Conservation (phyloP, 2,888 invertebrate species). For the Sinhomidia bicolor region DNA sequence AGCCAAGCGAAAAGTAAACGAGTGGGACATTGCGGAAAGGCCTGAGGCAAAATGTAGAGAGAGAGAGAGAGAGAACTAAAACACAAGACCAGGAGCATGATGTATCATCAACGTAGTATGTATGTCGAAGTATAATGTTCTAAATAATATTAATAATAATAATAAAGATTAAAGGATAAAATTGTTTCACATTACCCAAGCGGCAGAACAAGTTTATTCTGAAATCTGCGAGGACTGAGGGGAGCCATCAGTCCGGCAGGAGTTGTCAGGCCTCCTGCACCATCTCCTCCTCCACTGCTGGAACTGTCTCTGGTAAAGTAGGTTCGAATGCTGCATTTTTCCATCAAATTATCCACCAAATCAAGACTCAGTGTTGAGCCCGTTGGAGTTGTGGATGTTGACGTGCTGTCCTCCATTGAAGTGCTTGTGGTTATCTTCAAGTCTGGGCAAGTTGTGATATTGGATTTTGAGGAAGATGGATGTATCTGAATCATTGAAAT, state of each 20-base stretch:
- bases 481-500: constrained; percentile 64
- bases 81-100: background rate
- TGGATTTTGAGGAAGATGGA: constrained; percentile 60
- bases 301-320: constrained; percentile 52
- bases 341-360: constrained; percentile 65
- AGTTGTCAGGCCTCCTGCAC: background rate
- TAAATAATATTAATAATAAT: background rate
- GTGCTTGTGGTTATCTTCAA: constrained; percentile 58
- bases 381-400: constrained; percentile 53
- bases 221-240: constrained; percentile 57
- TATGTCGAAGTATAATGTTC: background rate
- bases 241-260: constrained; percentile 45
- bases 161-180: constrained; percentile 2
- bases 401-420: constrained; percentile 60
- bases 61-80: background rate
- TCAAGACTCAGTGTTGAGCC: constrained; percentile 65
- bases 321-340: constrained; percentile 65
- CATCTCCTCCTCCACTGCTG: background rate
- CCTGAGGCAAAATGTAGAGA: background rate
- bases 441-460: constrained; percentile 52
- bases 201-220: constrained; percentile 64
- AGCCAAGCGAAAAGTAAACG: too few species aligned
- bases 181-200: constrained; percentile 62
- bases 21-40: background rate
- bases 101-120: too few species aligned